A percentile compares a stretch with the other conserved stretches of the same genome.
phyloP scores from a whole-genome alignment of 2,888 invertebrate genomes.

The Drosophila parthenogenetica region DNA sequence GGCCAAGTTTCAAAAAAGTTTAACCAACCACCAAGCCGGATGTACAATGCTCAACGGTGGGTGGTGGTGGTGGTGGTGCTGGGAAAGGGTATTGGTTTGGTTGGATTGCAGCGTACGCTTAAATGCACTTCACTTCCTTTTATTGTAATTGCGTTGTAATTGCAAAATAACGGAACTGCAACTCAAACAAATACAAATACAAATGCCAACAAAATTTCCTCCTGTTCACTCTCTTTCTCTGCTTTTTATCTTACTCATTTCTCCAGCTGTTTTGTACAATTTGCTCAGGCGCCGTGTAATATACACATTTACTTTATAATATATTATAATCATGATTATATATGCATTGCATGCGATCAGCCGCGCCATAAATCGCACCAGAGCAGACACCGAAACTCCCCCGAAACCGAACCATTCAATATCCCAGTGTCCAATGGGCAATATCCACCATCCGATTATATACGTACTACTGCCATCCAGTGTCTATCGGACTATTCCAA shows the following conservation, averaged over 20 bases:
- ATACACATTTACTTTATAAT: conserved; percentile 74
- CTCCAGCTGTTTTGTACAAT: conserved; percentile 36
- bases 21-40: conserved; percentile 60
- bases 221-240: not conserved
- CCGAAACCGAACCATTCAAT: conserved; percentile 20
- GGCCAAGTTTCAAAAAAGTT: conserved; percentile 58
- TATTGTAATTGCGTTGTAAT: conserved; percentile 80
- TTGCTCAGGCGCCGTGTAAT: conserved; percentile 72
- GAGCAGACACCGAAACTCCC: conserved; percentile 58
- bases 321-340: conserved; percentile 78
- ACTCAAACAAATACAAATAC: conserved; percentile 30
- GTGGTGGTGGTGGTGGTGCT: conserved; percentile 10
- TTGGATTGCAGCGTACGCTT: conserved; percentile 61
- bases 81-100: not conserved
- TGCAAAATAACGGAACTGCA: conserved; percentile 73
- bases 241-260: not conserved
- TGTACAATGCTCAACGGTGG: conserved; percentile 44
- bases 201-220: conserved; percentile 1
- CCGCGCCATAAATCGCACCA: conserved; percentile 80
- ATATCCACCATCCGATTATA: not conserved
- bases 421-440: not conserved
- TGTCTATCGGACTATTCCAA: conserved; percentile 49
- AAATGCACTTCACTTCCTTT: conserved; percentile 79
- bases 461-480: not conserved
- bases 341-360: conserved; percentile 77